Evolutionary conservation across 2,797 vertebrate genomes (phyloP), one percentile per base, ranked within the genome.

Genomic region (Ctenosaura bakeri): DNA sequence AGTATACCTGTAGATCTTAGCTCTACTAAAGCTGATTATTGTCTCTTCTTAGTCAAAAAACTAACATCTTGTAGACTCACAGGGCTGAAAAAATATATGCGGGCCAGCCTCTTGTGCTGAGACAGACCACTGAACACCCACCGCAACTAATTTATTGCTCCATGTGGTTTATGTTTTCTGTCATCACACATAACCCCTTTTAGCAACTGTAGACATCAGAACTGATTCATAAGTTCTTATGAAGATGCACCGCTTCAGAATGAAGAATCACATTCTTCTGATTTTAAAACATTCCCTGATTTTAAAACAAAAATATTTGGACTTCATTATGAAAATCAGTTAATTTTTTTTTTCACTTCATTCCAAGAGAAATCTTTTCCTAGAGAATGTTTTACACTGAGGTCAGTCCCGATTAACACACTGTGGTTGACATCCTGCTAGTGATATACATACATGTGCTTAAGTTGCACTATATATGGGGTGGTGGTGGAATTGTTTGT

Each of bases 201-300:
- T 24, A 90, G 59, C 26, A 56, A 32, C 4, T 59, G 62, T 32
- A 85, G 46, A 54, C 16, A 50, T 38, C 18, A 73, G 35, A 50
- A 56, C 14, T 29, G 7, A 42, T 29, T 56, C 79, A 80, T 69
- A 79, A 22, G 62, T n/a, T 64, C 54, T 89, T 71, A 74, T 10
- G 3, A 71, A 78, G 35, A 38, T 1, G 16, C 14, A 85, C 20
- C n/a, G 22, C 1, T 85, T 46, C 13, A 24, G 18, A 26, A 38
- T 20, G 5, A 35, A 73, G 66, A 20, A 79, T 3, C 74, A 2
- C 9, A 10, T 1, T 46, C 8, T 81, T 74, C 7, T 76, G 62
- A 81, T 81, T 86, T 62, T 42, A 85, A 80, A 86, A 71, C 8
- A 62, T 81, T 74, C 32, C 32, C 7, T 74, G 62, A 81, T 81